phyloP scores from a whole-genome alignment of 2,113 vertebrate species.

The Neodontobutis hainanensis region DNA sequence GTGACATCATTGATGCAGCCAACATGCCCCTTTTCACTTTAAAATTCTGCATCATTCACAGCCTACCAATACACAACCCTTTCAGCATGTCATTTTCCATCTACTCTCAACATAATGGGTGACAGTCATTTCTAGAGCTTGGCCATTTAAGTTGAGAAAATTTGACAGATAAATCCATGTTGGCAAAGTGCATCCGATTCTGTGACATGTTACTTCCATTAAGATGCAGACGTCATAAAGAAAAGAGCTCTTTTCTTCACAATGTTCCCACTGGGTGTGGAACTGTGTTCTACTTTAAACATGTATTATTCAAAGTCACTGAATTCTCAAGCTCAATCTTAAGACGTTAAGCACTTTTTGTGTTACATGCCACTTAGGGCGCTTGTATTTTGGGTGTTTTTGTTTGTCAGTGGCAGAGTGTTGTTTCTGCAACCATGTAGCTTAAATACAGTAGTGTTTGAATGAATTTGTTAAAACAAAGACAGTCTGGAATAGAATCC shows the following conservation, averaged over 20 bases:
- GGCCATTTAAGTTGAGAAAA: background rate
- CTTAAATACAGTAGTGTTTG: background rate
- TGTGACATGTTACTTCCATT: constrained; percentile 34
- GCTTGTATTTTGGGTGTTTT: constrained; percentile 14
- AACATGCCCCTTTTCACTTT: background rate
- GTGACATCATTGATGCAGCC: background rate
- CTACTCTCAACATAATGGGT: background rate
- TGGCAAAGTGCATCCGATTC: background rate
- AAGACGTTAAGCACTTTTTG: constrained; percentile 61
- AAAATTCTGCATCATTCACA: background rate
- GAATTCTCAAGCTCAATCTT: constrained; percentile 40
- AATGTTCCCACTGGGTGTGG: constrained; percentile 28
- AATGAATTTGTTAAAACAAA: background rate
- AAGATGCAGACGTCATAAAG: constrained; percentile 16
- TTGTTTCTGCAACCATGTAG: constrained; percentile 2
- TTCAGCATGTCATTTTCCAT: background rate
- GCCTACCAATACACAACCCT: background rate
- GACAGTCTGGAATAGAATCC: background rate
- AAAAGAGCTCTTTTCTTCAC: constrained; percentile 33
- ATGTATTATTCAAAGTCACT: constrained; percentile 60
- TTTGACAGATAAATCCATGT: background rate
- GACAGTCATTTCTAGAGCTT: background rate
- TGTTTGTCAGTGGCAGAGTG: constrained; percentile 16
- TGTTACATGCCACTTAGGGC: constrained; percentile 41
- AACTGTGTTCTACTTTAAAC: constrained; percentile 45